Percentiles rank a stretch among this genome's conserved stretches.
phyloP scores from a whole-genome alignment of 2,113 vertebrate species.

The Alethe diademata region DNA sequence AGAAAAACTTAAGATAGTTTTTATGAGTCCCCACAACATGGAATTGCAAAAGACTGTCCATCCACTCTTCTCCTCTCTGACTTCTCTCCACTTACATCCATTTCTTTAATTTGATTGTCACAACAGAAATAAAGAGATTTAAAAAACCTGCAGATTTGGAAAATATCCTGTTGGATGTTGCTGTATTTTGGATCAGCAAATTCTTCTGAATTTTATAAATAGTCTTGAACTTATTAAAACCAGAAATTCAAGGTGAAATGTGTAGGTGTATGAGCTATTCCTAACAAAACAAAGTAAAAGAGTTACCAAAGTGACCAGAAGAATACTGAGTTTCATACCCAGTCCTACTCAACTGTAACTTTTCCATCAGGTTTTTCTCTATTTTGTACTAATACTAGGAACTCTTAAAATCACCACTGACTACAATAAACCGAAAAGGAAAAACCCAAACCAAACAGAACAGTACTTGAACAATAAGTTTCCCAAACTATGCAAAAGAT shows the following conservation, averaged over 20 bases:
- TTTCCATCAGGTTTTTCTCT: background rate
- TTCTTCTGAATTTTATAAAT: background rate
- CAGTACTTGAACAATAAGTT: background rate
- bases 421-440: background rate
- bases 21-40: fast-evolving
- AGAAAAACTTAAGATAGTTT: background rate
- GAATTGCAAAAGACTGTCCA: background rate
- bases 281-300: background rate
- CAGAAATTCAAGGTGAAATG: conserved; percentile 2
- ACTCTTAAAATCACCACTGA: background rate
- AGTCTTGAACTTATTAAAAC: background rate
- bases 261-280: background rate
- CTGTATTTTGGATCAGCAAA: background rate
- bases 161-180: background rate
- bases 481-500: background rate
- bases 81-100: background rate
- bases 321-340: background rate
- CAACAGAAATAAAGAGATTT: background rate
- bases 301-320: background rate
- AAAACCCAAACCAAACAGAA: background rate
- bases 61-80: background rate
- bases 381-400: background rate
- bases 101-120: background rate
- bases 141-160: background rate
- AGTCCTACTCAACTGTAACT: background rate